Evolutionary conservation across 2,888 invertebrate species (phyloP).

Genomic region (Barypeithes pellucidus): DNA sequence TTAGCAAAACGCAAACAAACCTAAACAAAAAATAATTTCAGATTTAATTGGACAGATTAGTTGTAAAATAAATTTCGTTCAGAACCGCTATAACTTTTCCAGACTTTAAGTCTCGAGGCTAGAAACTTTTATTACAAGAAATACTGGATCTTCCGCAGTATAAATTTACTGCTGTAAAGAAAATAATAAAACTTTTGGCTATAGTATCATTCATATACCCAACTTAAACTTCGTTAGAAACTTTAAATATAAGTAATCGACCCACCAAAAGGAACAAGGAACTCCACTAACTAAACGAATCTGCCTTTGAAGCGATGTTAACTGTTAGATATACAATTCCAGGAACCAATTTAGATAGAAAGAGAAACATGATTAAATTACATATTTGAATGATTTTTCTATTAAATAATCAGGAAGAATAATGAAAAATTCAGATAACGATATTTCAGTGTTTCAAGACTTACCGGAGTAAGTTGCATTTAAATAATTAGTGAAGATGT

Average conservation of each 20-base stretch:
- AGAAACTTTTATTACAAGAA: constrained; percentile 1
- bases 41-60: not conserved
- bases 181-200: constrained; percentile 3
- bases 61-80: not conserved
- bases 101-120: not conserved
- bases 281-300: constrained; percentile 11
- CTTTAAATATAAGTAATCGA: constrained; percentile 31
- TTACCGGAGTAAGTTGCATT: no score
- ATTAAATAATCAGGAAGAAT: not conserved
- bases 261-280: constrained; percentile 33
- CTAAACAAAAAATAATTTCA: not conserved
- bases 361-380: not conserved
- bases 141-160: not conserved
- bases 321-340: constrained; percentile 32
- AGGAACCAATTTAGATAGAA: constrained; percentile 25
- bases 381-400: not conserved
- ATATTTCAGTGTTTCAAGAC: no score
- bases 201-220: not conserved
- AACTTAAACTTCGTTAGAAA: constrained; percentile 15
- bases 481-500: no score
- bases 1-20: no score
- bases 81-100: not conserved
- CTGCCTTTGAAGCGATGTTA: constrained; percentile 33
- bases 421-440: not conserved
- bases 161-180: constrained; percentile 13